phyloP scores from a whole-genome alignment of 1,140 invertebrate genomes.

The Eupristina koningsbergeri region DNA sequence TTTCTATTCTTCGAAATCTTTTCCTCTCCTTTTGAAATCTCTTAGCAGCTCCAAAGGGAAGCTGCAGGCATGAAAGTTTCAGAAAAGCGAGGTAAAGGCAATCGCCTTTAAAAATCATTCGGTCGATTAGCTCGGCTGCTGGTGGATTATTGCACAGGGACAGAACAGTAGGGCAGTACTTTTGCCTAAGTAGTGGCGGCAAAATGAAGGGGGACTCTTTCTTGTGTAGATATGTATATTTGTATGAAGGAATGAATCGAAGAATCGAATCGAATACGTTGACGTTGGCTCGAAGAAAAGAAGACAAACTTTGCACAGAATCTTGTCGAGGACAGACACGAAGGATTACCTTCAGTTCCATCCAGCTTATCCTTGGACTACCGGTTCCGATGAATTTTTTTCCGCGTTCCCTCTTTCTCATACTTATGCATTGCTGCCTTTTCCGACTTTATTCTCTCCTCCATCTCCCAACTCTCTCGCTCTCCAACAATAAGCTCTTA shows the following conservation, averaged over 20 bases:
- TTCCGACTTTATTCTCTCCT: not conserved
- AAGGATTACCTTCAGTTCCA: slow-evolving; percentile 48
- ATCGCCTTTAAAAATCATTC: slow-evolving; percentile 63
- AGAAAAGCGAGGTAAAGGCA: slow-evolving; percentile 56
- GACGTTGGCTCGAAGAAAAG: slow-evolving; percentile 29
- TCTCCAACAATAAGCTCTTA: slow-evolving; percentile 19
- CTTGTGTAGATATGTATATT: slow-evolving; percentile 16
- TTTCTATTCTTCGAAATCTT: slow-evolving; percentile 34
- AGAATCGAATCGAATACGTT: slow-evolving; percentile 8
- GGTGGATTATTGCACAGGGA: slow-evolving; percentile 8
- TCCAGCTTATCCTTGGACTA: slow-evolving; percentile 20
- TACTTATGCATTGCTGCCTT: slow-evolving; percentile 39
- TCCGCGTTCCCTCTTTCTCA: slow-evolving; percentile 36
- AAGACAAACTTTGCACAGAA: slow-evolving; percentile 48
- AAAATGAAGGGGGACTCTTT: slow-evolving; percentile 30
- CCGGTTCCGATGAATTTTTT: not conserved
- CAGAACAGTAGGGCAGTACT: not conserved
- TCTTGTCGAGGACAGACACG: slow-evolving; percentile 53
- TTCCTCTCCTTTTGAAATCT: slow-evolving; percentile 13
- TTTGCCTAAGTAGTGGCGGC: slow-evolving; percentile 30
- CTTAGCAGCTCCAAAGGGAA: not conserved
- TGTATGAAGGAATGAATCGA: not conserved
- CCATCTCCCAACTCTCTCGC: not conserved
- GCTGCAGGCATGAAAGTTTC: slow-evolving; percentile 34
- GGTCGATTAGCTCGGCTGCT: slow-evolving; percentile 58